These are phyloP conservation scores for Ashinkailepas kermadecensis DNA, from an alignment of 2,888 invertebrate genomes.

Conservation along the genomic window DNA sequence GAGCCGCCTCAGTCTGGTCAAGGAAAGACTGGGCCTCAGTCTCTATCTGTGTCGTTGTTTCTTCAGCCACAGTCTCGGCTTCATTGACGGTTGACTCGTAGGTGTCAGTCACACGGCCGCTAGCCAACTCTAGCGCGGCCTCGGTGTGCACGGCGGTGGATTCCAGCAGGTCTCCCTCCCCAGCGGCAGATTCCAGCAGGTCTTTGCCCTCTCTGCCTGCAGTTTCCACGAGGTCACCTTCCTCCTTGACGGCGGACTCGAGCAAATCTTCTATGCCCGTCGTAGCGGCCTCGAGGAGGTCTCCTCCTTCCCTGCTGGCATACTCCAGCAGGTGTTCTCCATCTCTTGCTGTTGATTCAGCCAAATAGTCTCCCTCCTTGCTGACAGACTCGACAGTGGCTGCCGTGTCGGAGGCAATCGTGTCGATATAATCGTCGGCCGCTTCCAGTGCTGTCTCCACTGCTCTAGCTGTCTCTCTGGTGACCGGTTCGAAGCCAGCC, in stretches of 20 bases:
- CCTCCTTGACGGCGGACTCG: neutral
- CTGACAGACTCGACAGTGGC: no score
- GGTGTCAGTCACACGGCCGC: neutral
- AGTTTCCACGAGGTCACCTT: neutral
- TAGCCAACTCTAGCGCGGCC: neutral
- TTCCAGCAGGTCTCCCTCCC: neutral
- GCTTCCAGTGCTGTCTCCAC: neutral
- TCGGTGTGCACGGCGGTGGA: neutral
- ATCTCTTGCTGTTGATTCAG: no score
- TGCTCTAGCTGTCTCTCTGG: neutral
- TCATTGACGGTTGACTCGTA: neutral
- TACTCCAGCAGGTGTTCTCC: no score
- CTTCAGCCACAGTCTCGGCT: neutral
- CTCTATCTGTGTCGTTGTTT: neutral
- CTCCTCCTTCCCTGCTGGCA: no score
- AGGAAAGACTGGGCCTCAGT: neutral
- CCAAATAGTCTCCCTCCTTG: no score
- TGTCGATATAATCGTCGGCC: no score
- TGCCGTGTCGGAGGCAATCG: no score
- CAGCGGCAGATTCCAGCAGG: neutral
- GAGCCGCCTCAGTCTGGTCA: neutral
- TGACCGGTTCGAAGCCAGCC: no score
- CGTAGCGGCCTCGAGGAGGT: no score
- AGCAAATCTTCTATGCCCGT: neutral
- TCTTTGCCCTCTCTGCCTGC: neutral